Base-by-base conservation (phyloP, 2,797 vertebrate species). In the Clamator glandarius region DNA sequence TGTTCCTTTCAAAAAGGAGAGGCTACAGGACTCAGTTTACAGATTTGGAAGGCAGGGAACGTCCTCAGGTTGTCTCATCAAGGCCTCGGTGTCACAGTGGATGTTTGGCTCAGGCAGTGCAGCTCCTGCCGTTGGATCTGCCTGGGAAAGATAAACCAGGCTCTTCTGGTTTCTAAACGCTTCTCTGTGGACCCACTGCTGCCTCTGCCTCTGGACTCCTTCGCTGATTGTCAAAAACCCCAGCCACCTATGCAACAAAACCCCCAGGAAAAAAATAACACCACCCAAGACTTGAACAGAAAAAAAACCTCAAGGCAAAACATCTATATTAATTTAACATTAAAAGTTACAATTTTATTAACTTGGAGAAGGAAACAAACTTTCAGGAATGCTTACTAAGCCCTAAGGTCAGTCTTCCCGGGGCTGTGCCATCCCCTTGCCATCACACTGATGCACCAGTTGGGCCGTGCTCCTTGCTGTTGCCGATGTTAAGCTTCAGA, bases 1-100 rank as follows among this genome's bases (percentile, higher is more conserved):
- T 8, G 4, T 67, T 55, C 5, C 10, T 84, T 75, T 39, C 20
- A 12, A 42, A 77, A 79, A 67, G 26, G 23, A 75, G 44, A 62
- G 57, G 36, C 29, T 73, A 18, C 51, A 86, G 57, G 29, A 15
- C 4, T 39, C 0, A 0, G 0, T 33, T 73, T 62, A 42, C 16
- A n/a, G 61, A 42, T 58, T 46, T 6, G 31, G 24, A 83, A 59
- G 48, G 26, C 20, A 84, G 24, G 55, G 84, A 44, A 69, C 6
- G 5, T 16, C n/a, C 68, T 76, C 8, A 28, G 7, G 14, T 57
- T 50, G 35, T 79, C 63, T 76, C 24, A 50, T 3, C 16, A 15
- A 54, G 25, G 11, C 23, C n/a, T 63, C 39, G 4, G 4, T 55
- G 41, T 82, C 15, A 5, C 5, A 12, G 1, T 54, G 36, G n/a